Base-by-base conservation (phyloP, 2,113 vertebrate genomes). In the Seriola quinqueradiata region DNA sequence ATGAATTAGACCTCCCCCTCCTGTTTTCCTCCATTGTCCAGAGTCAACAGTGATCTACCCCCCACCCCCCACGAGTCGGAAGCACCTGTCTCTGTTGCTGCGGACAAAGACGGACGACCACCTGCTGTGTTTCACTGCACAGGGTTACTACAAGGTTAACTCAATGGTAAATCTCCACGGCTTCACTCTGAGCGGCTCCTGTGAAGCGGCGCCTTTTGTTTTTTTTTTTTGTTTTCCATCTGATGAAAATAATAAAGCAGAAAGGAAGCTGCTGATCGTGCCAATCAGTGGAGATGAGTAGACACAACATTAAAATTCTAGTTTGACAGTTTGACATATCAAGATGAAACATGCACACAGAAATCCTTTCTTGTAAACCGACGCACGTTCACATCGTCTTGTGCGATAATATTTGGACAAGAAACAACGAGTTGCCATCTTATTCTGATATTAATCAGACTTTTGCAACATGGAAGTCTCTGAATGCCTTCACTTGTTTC, bases 11-110 rank as follows among this genome's bases (percentile, higher is more conserved):
- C 67, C 74, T 13, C 70, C 70, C 81, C 32, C 58, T 69, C 17
- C 28, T 55, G 71, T 89, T 90, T 83, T 79, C 57, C 79, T 66
- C 85, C 79, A 89, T 93, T 93, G 90, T 91, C 64, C 77, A 8
- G 66, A 75, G 82, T 83, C 88, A 84, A 79, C 69, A 75, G 87
- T 73, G 82, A 90, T 81, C 75, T 58, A 69, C 74, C 36, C 76
- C 21, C 40, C 40, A 8, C 40, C 40, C 40, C 40, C 40, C 40
- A 10, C 52, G 1, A 52, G 82, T 83, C 86, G 90, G 93, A 94
- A 92, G 89, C 92, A 92, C 90, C 92, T 93, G 92, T 84, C 90
- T 88, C 61, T 81, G 75, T 19, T 50, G 50, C 70, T 10, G 63
- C 17, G 67, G 81, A 84, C 79, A 83, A 89, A 92, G 85, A 90